Evolutionary conservation across 2,113 vertebrate species (phyloP).

Genomic region (Tyto alba): DNA sequence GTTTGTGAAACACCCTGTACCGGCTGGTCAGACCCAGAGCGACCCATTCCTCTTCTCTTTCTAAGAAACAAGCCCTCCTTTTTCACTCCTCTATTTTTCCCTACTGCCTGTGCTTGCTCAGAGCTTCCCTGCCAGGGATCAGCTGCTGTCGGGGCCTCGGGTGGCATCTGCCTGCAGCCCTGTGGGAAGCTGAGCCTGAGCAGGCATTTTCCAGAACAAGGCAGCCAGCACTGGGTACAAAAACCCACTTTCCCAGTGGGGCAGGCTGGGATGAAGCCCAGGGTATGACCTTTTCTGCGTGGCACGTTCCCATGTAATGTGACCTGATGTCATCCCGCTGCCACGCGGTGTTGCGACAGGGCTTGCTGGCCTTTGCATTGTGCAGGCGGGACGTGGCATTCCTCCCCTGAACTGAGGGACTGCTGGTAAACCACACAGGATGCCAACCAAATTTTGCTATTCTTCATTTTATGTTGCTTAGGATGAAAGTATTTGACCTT

Average conservation of each 20-base stretch:
- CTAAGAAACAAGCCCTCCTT: not conserved
- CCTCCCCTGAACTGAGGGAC: not conserved
- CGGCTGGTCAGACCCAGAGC: not conserved
- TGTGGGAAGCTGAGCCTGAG: not conserved
- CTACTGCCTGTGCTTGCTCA: not conserved
- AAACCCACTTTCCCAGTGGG: constrained; percentile 1
- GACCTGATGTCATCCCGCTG: constrained; percentile 19
- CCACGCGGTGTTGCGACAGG: not conserved
- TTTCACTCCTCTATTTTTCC: not conserved
- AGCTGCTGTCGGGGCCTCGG: not conserved
- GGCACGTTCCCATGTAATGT: not conserved
- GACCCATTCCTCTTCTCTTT: not conserved
- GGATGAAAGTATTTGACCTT: constrained; percentile 28
- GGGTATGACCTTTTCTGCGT: not conserved
- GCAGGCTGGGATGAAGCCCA: constrained; percentile 2
- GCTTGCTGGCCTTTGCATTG: not conserved
- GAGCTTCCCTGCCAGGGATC: not conserved
- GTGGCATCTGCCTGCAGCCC: not conserved
- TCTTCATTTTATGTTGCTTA: not conserved
- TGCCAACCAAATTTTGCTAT: not conserved
- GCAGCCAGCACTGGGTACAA: not conserved
- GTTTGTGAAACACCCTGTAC: not conserved
- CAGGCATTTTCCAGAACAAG: not conserved
- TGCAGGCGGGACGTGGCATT: not conserved
- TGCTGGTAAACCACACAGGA: constrained; percentile 2